phyloP scores from a whole-genome alignment of 1,140 invertebrate species.

The Parapsyche elsis region DNA sequence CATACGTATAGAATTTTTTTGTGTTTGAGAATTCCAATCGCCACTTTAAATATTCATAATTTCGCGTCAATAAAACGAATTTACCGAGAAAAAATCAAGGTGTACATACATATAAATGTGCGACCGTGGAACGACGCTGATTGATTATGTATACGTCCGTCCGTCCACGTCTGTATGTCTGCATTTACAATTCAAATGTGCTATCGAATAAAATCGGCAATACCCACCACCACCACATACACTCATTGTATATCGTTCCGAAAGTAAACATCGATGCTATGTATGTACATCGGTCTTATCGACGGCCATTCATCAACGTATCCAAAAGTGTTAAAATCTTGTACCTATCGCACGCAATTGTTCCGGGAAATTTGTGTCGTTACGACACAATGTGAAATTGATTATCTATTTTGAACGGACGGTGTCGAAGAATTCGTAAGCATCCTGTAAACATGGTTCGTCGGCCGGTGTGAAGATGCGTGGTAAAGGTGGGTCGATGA shows the following conservation, averaged over 20 bases:
- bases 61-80: background rate
- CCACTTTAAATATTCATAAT: background rate
- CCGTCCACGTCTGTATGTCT: background rate
- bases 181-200: slow-evolving; percentile 14
- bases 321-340: background rate
- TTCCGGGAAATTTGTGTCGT: background rate
- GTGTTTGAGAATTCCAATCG: too few species aligned
- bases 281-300: slow-evolving; percentile 1
- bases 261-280: slow-evolving; percentile 7
- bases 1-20: too few species aligned
- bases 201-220: slow-evolving; percentile 20
- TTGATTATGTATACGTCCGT: slow-evolving; percentile 21
- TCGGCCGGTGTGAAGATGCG: background rate
- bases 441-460: background rate
- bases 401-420: background rate
- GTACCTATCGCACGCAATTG: background rate
- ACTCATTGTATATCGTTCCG: background rate
- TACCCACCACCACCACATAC: background rate
- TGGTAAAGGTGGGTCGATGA: background rate
- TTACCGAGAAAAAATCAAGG: slow-evolving; percentile 1
- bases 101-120: background rate
- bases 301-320: background rate
- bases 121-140: slow-evolving; percentile 8
- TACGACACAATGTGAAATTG: background rate
- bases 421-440: background rate